These are phyloP conservation scores for Dermochelys coriacea DNA, from an alignment of 2,797 vertebrate species.

Conservation along the genomic window DNA sequence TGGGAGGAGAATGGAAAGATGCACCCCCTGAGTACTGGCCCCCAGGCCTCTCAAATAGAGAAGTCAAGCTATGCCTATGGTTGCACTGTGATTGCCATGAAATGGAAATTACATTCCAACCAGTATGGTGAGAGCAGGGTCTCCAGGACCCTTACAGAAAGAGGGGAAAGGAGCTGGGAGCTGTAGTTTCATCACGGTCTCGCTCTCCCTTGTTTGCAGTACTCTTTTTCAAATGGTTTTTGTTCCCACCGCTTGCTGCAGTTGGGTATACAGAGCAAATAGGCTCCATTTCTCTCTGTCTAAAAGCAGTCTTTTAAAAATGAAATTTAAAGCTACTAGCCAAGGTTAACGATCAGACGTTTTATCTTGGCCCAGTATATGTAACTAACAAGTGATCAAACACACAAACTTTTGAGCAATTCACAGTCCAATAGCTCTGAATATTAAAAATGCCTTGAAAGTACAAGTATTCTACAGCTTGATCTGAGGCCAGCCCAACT, in stretches of 20 bases:
- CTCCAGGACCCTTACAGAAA: neutral
- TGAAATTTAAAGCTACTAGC: neutral
- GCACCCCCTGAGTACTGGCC: neutral
- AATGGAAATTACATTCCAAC: neutral
- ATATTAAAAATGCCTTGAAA: neutral
- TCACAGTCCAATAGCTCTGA: neutral
- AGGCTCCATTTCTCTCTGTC: neutral
- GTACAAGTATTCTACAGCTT: neutral
- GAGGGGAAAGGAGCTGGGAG: neutral
- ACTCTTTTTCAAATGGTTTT: neutral
- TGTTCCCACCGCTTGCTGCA: neutral
- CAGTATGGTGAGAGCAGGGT: neutral
- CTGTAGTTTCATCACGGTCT: neutral
- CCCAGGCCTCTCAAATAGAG: neutral
- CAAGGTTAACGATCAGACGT: neutral
- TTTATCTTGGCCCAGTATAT: neutral
- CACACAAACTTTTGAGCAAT: neutral
- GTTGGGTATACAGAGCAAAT: neutral
- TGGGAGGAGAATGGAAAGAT: neutral
- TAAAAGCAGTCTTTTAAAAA: neutral
- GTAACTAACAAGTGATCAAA: neutral
- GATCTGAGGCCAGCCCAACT: neutral
- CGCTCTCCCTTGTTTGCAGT: neutral
- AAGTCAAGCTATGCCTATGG: neutral
- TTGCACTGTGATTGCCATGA: neutral